These are phyloP conservation scores for Helicoverpa assulta DNA, from an alignment of 2,888 invertebrate genomes.

Conservation along the genomic window DNA sequence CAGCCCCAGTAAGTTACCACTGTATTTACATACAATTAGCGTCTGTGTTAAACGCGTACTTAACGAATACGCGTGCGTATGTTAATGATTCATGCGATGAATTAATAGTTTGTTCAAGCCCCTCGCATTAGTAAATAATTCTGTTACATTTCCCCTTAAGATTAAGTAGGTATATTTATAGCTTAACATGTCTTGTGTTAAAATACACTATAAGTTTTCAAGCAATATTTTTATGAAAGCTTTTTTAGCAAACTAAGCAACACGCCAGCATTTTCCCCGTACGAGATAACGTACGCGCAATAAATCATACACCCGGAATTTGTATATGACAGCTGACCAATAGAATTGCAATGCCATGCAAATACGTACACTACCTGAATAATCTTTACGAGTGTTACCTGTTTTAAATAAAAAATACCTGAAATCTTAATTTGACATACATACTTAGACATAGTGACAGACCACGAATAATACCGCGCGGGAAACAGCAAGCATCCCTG, in stretches of 20 bases:
- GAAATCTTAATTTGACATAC: no score
- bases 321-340: constrained; percentile 60
- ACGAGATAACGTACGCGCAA: constrained; percentile 42
- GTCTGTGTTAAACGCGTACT: constrained; percentile 19
- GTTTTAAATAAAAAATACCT: background rate
- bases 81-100: constrained; percentile 19
- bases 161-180: background rate
- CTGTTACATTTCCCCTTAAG: background rate
- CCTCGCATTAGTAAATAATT: constrained; percentile 17
- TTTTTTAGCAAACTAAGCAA: constrained; percentile 25
- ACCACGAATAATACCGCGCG: background rate
- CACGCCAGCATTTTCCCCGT: constrained; percentile 23
- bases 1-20: constrained; percentile 80
- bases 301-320: constrained; percentile 61
- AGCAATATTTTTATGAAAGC: background rate
- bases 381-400: constrained; percentile 30
- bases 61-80: constrained; percentile 21
- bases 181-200: background rate
- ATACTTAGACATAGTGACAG: background rate
- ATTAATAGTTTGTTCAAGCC: constrained; percentile 31
- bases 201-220: background rate
- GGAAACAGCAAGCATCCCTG: background rate
- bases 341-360: constrained; percentile 52
- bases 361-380: constrained; percentile 56
- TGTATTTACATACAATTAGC: constrained; percentile 50